Evolutionary conservation across 2,888 invertebrate genomes (phyloP).

Genomic region (Cecidostiba fungosa): DNA sequence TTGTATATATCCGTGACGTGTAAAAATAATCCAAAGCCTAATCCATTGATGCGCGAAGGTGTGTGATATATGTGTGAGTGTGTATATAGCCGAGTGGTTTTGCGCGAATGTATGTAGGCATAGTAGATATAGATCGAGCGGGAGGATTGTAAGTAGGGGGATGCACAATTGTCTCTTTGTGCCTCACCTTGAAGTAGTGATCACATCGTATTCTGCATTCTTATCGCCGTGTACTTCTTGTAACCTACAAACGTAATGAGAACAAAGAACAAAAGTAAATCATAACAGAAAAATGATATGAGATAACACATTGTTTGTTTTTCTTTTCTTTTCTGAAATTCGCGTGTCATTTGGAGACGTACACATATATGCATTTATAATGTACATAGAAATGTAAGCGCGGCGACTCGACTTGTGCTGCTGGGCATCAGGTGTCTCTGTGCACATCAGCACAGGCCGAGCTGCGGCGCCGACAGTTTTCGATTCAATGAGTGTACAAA

Average conservation of each 20-base stretch:
- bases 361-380: not conserved
- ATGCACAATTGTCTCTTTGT: slow-evolving; percentile 51
- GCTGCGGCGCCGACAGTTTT: not conserved
- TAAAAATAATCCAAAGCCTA: not conserved
- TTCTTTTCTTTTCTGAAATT: not conserved
- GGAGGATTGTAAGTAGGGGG: not conserved
- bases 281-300: slow-evolving; percentile 64
- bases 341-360: not conserved
- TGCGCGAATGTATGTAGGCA: not conserved
- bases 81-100: not conserved
- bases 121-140: not conserved
- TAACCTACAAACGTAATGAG: slow-evolving; percentile 76
- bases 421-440: not conserved
- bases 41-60: not conserved
- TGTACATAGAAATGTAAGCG: not conserved
- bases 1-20: no score
- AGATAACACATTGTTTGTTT: slow-evolving; percentile 37
- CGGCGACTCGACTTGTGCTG: not conserved
- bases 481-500: not conserved
- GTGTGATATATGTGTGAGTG: not conserved
- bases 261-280: slow-evolving; percentile 74
- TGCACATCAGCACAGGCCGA: not conserved
- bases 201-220: slow-evolving; percentile 79
- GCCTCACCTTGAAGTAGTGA: slow-evolving; percentile 78
- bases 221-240: slow-evolving; percentile 77